Conservation (phyloP, 2,888 invertebrate species). For the Malacosoma neustria region DNA sequence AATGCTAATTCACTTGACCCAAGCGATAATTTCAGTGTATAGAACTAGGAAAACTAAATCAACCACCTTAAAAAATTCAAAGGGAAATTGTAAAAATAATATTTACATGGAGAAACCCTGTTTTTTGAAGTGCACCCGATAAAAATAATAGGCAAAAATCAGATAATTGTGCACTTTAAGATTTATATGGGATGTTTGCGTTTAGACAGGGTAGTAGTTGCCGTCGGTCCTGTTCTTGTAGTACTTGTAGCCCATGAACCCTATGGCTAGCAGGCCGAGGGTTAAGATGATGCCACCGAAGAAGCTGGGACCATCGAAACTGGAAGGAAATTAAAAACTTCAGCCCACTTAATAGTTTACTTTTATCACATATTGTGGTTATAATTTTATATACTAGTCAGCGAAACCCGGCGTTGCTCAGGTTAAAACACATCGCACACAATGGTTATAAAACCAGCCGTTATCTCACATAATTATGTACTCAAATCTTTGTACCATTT, state of each 20-base stretch:
- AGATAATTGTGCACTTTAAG: no score
- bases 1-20: background rate
- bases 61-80: background rate
- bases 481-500: no score
- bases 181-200: no score
- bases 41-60: background rate
- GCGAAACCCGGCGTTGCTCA: no score
- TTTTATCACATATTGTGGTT: no score
- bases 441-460: no score
- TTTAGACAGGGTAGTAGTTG: slow-evolving; percentile 92
- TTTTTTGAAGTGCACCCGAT: slow-evolving; percentile 14
- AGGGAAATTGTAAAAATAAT: background rate
- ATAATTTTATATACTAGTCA: no score
- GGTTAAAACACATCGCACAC: no score
- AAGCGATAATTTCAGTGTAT: background rate
- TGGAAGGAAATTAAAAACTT: slow-evolving; percentile 30
- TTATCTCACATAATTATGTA: no score
- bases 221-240: slow-evolving; percentile 89
- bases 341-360: no score
- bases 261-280: slow-evolving; percentile 84
- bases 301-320: slow-evolving; percentile 85
- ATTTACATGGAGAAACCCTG: background rate
- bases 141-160: background rate
- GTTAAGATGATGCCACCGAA: slow-evolving; percentile 91
- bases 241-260: slow-evolving; percentile 89